Base-by-base conservation (phyloP, 2,888 invertebrate genomes). In the Gonocerus acuteangulatus region DNA sequence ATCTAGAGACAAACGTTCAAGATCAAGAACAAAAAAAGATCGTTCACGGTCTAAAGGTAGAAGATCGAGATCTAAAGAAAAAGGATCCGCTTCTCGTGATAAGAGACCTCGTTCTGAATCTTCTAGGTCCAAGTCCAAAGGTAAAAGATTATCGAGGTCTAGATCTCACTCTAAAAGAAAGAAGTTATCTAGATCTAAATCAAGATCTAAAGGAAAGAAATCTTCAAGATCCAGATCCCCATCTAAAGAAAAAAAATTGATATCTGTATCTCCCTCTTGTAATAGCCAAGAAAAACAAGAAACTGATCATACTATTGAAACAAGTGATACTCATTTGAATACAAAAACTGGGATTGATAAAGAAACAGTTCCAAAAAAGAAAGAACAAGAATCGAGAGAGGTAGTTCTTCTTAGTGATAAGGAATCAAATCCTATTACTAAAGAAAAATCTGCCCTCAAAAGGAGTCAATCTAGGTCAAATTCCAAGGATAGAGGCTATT, bases 71-170 rank as follows among this genome's bases (percentile, higher is more conserved):
- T 60, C 60, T 48, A 21, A 7, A 16, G 44, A 51, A 15, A 48
- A 39, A 23, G 49, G 60, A 13, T 59, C 59, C 2, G 16, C 39
- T 32, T 32, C 32, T 9, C 32, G 32, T 13, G 39, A 22, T 2
- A 47, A 22, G 47, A 22, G 47, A n/a, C 13, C 9, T 18, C 47
- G 47, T 6, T 47, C 47, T 4, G 44, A n/a, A 13, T 18, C 47
- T 7, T 52, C 52, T 34, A 52, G 52, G 34, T 52, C 52, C 11
- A 15, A 16, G 15, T 36, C 32, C 32, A 32, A 19, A 52, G 19
- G n/a, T 18, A 32, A 19, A 52, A 52, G n/a, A 11, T 11, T 6
- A n/a, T 39, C 39, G 3, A 15, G 39, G n/a, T 39, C 39, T 4
- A 39, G 16, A 18, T 47, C 47, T 47, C 47, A 9, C 2, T 39